Conservation (phyloP, 1,140 invertebrate species). For the Cydia fagiglandana region DNA sequence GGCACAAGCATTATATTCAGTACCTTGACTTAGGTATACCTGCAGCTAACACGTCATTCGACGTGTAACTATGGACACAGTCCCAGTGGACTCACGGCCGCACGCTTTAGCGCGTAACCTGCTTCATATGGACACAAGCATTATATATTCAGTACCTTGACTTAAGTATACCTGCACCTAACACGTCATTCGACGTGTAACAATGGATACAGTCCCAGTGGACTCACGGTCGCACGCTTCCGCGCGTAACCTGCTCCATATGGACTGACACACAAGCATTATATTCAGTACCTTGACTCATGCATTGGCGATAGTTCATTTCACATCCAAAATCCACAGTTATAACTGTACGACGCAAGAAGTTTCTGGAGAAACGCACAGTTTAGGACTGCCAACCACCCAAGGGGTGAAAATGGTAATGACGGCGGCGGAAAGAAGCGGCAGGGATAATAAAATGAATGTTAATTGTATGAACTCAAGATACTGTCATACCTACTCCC, state of each 20-base stretch:
- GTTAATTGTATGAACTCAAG: not conserved
- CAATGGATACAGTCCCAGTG: not conserved
- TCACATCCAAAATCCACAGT: no score
- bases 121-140: not conserved
- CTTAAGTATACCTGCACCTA: not conserved
- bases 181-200: slow-evolving; percentile 14
- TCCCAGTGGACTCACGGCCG: not conserved
- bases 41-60: slow-evolving; percentile 9
- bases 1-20: not conserved
- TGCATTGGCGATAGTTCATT: not conserved
- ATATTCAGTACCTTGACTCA: not conserved
- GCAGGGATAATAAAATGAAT: no score
- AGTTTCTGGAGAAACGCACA: no score
- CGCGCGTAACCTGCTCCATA: not conserved
- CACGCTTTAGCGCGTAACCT: not conserved
- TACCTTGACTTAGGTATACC: not conserved
- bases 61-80: not conserved
- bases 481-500: not conserved
- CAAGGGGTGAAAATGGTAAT: no score
- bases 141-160: not conserved
- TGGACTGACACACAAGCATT: not conserved
- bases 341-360: no score
- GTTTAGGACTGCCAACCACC: no score
- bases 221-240: slow-evolving; percentile 7
- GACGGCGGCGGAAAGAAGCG: no score